These are phyloP conservation scores for Plutomurus gul DNA, from an alignment of 1,140 invertebrate genomes.

Conservation along the genomic window DNA sequence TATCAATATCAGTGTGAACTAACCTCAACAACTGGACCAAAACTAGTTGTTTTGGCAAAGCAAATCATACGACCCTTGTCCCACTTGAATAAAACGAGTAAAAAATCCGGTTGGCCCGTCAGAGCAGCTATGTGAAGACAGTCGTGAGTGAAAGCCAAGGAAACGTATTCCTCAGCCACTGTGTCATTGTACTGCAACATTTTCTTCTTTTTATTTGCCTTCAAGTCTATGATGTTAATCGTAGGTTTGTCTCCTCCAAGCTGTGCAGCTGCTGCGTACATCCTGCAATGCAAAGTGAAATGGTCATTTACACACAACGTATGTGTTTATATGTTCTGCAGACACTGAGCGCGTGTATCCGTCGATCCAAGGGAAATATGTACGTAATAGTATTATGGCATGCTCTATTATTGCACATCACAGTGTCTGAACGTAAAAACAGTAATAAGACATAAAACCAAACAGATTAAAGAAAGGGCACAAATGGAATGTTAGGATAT, in stretches of 20 bases:
- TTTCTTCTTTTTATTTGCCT: slow-evolving; percentile 59
- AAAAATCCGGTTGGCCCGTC: slow-evolving; percentile 78
- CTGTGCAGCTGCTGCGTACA: slow-evolving; percentile 48
- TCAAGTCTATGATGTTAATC: slow-evolving; percentile 61
- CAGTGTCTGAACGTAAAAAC: too few relatives aligned
- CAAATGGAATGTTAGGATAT: not conserved
- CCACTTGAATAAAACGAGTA: slow-evolving; percentile 79
- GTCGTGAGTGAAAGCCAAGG: slow-evolving; percentile 76
- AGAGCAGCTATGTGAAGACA: slow-evolving; percentile 76
- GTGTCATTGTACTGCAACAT: slow-evolving; percentile 58
- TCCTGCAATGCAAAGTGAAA: slow-evolving; percentile 32
- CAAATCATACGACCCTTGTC: slow-evolving; percentile 82
- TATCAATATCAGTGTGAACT: too few relatives aligned
- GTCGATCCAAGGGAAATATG: not conserved
- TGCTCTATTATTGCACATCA: too few relatives aligned
- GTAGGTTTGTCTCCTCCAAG: slow-evolving; percentile 58
- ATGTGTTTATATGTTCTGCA: too few relatives aligned
- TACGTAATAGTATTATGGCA: not conserved
- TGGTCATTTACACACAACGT: not conserved
- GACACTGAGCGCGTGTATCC: too few relatives aligned
- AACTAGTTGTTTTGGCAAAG: slow-evolving; percentile 69
- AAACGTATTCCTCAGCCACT: slow-evolving; percentile 65
- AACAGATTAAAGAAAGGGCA: not conserved
- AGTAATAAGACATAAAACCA: not conserved
- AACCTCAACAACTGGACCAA: slow-evolving; percentile 60